A percentile compares a stretch with the other conserved stretches of the same genome.
Conservation (phyloP, 2,113 vertebrate genomes). For the Actenoides hombroni region DNA sequence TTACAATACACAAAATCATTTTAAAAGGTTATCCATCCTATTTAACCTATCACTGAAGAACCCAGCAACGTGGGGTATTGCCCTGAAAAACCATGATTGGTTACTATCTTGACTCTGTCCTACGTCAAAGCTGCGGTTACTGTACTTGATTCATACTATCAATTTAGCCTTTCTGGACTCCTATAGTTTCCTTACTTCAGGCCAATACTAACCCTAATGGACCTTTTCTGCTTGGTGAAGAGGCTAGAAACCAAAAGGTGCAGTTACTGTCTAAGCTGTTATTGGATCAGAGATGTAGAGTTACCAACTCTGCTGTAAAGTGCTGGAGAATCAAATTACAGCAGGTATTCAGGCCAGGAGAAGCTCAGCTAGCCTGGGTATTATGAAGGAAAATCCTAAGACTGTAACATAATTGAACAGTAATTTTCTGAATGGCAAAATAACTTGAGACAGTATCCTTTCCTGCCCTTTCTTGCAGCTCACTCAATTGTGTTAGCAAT, state of each 20-base stretch:
- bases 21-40: neutral
- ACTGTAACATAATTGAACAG: neutral
- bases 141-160: neutral
- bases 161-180: neutral
- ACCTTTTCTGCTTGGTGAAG: neutral
- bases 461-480: neutral
- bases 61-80: neutral
- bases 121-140: neutral
- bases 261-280: neutral
- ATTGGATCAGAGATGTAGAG: neutral
- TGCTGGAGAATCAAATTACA: neutral
- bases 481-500: neutral
- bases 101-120: neutral
- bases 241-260: neutral
- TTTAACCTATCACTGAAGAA: neutral
- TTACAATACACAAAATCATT: neutral
- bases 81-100: neutral
- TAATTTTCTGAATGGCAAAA: constrained; percentile 3
- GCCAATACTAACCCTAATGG: neutral
- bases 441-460: neutral
- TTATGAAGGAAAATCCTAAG: neutral
- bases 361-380: neutral
- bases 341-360: neutral
- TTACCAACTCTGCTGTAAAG: neutral
- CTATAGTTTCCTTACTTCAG: neutral